Base-by-base conservation (phyloP, 2,113 vertebrate genomes). In the Anolis carolinensis region DNA sequence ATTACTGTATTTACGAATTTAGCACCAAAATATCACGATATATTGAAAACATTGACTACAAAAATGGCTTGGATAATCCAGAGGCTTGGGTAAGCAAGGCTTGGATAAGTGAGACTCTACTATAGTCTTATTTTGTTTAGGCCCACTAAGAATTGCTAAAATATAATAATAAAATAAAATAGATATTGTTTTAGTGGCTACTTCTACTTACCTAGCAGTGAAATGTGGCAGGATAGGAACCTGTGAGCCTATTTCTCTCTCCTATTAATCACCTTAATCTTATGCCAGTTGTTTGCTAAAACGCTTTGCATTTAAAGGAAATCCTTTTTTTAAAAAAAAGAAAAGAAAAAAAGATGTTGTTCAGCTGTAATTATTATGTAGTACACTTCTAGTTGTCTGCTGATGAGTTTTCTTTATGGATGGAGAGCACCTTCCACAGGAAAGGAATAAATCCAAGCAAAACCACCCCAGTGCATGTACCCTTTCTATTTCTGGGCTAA, bases 361-460 rank as follows among this genome's bases (percentile, higher is more conserved):
- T 85, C 86, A 91, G 30, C 62, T 76, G 34, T 83, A 82, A 63
- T 65, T 81, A 89, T 83, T 62, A 30, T 82, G 20, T 14, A 77
- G 90, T 89, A 55, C 55, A 2, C 67, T n/a, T 88, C 92, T 50
- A 3, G 81, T 86, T 87, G 84, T 92, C 88, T 91, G 89, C 91
- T 67, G 30, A 91, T 83, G 80, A 87, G 91, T 95, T 96, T 95
- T 92, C 93, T 95, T 94, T 95, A 90, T 92, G 95, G 95, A 90
- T 90, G 89, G 93, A 94, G 92, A 94, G 90, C 90, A 93, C 93
- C 93, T 94, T 94, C 91, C 91, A 86, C 88, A 95, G 93, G 95
- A 96, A 94, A 90, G 90, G 91, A 94, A 87, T 82, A 91, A 92
- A 91, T 95, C 93, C 90, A 94, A 91, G 87, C 87, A 90, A 89